phyloP scores from a whole-genome alignment of 2,888 invertebrate species.

The Heliconius charithonia region DNA sequence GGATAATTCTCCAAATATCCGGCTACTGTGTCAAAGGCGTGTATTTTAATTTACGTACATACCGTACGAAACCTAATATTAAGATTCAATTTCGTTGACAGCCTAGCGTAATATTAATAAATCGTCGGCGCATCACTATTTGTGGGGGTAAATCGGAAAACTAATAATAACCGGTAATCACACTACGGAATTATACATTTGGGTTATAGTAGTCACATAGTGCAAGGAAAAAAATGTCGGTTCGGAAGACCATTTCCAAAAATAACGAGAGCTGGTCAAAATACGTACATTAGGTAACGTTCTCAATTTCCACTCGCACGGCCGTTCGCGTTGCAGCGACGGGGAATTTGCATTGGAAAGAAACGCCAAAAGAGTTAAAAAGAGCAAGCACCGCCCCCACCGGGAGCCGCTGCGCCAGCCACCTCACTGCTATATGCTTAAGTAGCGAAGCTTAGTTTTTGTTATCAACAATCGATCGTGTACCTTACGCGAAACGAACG shows the following conservation, averaged over 20 bases:
- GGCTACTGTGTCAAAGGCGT: conserved; percentile 41
- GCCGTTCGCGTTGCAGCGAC: conserved; percentile 55
- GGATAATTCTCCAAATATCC: conserved; percentile 42
- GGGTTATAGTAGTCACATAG: not conserved
- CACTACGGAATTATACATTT: conserved; percentile 3
- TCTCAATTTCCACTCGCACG: conserved; percentile 69
- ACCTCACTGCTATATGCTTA: conserved; percentile 42
- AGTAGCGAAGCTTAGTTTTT: conserved; percentile 34
- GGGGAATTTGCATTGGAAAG: conserved; percentile 76
- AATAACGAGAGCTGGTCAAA: conserved; percentile 45
- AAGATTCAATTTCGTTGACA: conserved; percentile 27
- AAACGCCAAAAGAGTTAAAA: conserved; percentile 74
- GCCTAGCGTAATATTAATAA: conserved; percentile 14
- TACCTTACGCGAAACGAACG: conserved; percentile 13
- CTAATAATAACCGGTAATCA: not conserved
- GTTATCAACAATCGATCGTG: conserved; percentile 43
- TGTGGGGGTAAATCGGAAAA: not conserved
- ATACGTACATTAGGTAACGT: conserved; percentile 65
- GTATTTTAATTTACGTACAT: conserved; percentile 34
- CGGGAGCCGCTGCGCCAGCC: conserved; percentile 37
- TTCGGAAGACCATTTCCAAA: conserved; percentile 30
- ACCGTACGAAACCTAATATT: conserved; percentile 25
- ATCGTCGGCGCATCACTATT: conserved; percentile 8
- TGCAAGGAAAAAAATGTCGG: conserved; percentile 1
- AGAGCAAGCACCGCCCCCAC: conserved; percentile 58